Percentiles rank a stretch among this genome's conserved stretches.
These are phyloP conservation scores for Drosophila santomea DNA, from an alignment of 1,140 invertebrate genomes.

Conservation along the genomic window DNA sequence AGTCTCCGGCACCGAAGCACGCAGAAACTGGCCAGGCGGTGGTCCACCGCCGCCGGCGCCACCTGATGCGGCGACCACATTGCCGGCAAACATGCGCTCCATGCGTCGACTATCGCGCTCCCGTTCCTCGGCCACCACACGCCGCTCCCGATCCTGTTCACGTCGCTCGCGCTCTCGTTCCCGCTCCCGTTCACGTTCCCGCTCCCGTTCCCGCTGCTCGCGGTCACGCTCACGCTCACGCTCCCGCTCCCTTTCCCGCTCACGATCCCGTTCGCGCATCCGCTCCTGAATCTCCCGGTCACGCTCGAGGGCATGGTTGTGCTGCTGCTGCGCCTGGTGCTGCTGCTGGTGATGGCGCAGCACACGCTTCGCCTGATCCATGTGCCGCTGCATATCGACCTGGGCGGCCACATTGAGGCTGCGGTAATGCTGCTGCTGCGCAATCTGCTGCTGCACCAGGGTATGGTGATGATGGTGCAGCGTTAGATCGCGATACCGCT, in stretches of 20 bases:
- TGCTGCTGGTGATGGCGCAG: constrained; percentile 51
- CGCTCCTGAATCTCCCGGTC: constrained; percentile 64
- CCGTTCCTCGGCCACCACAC: constrained; percentile 65
- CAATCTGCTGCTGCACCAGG: constrained; percentile 63
- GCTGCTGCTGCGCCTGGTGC: constrained; percentile 47
- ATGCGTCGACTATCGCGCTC: constrained; percentile 76
- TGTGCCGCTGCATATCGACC: constrained; percentile 63
- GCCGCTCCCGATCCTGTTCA: constrained; percentile 65
- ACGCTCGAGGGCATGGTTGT: constrained; percentile 61
- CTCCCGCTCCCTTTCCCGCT: constrained; percentile 75
- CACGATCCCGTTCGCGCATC: constrained; percentile 75
- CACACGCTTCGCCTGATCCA: constrained; percentile 71
- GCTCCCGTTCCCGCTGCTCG: constrained; percentile 77
- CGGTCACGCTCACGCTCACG: constrained; percentile 79
- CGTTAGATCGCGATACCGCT: constrained; percentile 71
- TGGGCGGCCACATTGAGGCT: constrained; percentile 49
- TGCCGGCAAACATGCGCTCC: constrained; percentile 65
- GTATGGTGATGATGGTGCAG: constrained; percentile 85
- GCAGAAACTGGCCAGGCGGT: constrained; percentile 67
- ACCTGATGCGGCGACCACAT: constrained; percentile 34
- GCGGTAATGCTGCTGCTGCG: constrained; percentile 68
- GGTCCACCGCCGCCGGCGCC: constrained; percentile 33
- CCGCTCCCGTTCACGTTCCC: constrained; percentile 67
- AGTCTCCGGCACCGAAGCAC: constrained; percentile 59
- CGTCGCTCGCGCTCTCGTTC: constrained; percentile 84